These are phyloP conservation scores for Bos taurus DNA, from an alignment of 2,113 vertebrate species.

Conservation along the genomic window ARS-UCD2.0 NC_037352.1:37189001-37189500, in stretches of 20 bases:
- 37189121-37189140: neutral
- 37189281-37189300: neutral
- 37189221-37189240: neutral
- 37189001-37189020: neutral
- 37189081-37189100: neutral
- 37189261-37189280: neutral
- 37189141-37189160: neutral
- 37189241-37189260: neutral
- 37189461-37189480: neutral
- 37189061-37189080: neutral
- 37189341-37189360: neutral
- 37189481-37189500: neutral
- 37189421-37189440: neutral
- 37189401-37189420: neutral
- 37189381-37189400: rapidly evolving
- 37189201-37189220: neutral
- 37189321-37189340: neutral
- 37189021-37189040: neutral
- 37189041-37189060: neutral
- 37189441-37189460: neutral
- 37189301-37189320: neutral
- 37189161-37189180: neutral
- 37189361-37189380: neutral
- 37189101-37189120: neutral
- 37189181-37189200: neutral